Evolutionary conservation across 2,797 vertebrate species (phyloP).

Genomic region (Lepilemur ruficaudatus): DNA sequence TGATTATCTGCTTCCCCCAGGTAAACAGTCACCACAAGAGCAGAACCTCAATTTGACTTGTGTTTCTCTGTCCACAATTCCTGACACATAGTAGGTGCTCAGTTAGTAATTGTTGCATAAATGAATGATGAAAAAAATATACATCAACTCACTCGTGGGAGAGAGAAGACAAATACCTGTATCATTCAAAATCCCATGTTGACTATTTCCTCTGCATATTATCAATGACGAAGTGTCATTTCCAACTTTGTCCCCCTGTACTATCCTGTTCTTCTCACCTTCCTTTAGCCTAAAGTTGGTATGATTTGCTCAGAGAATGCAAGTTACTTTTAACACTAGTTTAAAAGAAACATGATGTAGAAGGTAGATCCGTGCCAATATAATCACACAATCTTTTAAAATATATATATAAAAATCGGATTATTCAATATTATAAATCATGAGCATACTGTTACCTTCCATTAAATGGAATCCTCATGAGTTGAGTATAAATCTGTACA

Average conservation of each 20-base stretch:
- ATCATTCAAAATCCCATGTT: neutral
- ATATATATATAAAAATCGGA: neutral
- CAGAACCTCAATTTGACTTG: neutral
- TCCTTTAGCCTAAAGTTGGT: neutral
- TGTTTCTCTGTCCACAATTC: neutral
- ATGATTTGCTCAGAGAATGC: neutral
- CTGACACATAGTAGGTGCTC: neutral
- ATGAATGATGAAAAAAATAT: neutral
- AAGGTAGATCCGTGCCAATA: neutral
- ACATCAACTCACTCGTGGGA: neutral
- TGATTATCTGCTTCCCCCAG: neutral
- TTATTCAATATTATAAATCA: neutral
- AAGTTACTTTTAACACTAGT: neutral
- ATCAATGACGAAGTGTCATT: neutral
- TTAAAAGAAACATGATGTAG: neutral
- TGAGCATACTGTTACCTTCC: neutral
- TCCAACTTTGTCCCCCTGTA: neutral
- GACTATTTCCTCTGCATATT: neutral
- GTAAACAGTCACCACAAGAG: neutral
- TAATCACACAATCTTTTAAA: neutral
- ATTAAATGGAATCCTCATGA: neutral
- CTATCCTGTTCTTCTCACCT: neutral
- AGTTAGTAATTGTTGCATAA: neutral
- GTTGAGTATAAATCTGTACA: neutral
- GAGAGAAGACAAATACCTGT: neutral